Evolutionary conservation across 2,888 invertebrate genomes (phyloP).

Genomic region (Tortricodes alternella): DNA sequence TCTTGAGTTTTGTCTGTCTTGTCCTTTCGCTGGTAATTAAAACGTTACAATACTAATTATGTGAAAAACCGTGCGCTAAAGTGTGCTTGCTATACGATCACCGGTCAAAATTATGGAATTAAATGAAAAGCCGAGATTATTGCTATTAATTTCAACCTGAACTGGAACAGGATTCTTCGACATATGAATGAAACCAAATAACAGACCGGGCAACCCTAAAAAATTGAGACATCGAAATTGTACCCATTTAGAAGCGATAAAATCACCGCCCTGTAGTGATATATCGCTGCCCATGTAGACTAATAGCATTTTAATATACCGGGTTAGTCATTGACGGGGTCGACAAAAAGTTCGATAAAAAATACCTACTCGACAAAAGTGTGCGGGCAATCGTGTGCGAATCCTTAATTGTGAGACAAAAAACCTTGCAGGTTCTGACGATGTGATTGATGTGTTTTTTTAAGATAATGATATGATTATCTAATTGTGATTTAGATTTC

Average conservation of each 20-base stretch:
- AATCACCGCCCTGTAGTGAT: constrained; percentile 73
- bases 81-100: too few relatives aligned
- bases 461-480: neutral
- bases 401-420: constrained; percentile 16
- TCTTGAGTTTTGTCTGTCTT: too few relatives aligned
- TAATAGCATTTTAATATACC: constrained; percentile 80
- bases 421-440: constrained; percentile 5
- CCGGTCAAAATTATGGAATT: neutral
- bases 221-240: constrained; percentile 70
- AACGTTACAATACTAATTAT: too few relatives aligned
- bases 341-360: constrained; percentile 19
- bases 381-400: constrained; percentile 23
- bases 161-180: neutral
- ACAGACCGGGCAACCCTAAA: constrained; percentile 41
- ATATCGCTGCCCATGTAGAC: constrained; percentile 69
- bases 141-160: neutral
- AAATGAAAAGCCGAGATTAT: neutral
- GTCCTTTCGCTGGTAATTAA: too few relatives aligned
- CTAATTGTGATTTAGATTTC: neutral
- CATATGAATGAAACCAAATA: constrained; percentile 16
- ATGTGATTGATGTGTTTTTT: constrained; percentile 12
- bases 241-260: constrained; percentile 73
- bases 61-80: too few relatives aligned
- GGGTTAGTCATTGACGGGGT: constrained; percentile 62
- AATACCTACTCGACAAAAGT: constrained; percentile 13